Percentiles rank a stretch among this genome's conserved stretches.
phyloP scores from a whole-genome alignment of 2,113 vertebrate species.

The Hydrolagus affinis region DNA sequence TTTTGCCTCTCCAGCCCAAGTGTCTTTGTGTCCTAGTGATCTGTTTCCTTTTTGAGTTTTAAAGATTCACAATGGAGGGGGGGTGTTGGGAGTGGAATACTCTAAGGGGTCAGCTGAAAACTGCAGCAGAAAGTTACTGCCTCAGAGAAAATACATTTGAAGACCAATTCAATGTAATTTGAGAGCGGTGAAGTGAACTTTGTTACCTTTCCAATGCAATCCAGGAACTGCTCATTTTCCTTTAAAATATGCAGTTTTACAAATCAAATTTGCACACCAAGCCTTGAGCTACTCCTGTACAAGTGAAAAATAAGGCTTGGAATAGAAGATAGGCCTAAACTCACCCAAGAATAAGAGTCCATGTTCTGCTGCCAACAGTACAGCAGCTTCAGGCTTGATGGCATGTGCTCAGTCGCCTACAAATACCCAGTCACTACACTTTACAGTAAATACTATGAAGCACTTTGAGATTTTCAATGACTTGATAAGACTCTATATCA shows the following conservation, averaged over 20 bases:
- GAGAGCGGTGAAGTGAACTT: neutral
- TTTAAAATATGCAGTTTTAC: neutral
- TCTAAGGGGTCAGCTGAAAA: too few species aligned
- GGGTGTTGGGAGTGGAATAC: too few species aligned
- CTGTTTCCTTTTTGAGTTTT: neutral
- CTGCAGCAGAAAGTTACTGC: neutral
- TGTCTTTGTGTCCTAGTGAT: neutral
- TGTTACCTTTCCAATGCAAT: neutral
- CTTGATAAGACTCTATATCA: too few species aligned
- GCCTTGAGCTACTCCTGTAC: neutral
- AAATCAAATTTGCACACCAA: too few species aligned
- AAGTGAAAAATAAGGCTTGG: neutral
- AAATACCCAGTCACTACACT: too few species aligned
- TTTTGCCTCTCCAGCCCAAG: too few species aligned
- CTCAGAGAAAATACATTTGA: neutral
- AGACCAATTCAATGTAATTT: neutral
- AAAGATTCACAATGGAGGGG: too few species aligned
- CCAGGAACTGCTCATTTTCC: neutral
- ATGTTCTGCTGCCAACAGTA: neutral
- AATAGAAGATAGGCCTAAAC: neutral
- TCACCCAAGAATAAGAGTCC: too few species aligned
- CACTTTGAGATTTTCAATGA: too few species aligned
- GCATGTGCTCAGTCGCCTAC: neutral
- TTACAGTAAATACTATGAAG: too few species aligned
- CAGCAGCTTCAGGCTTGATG: neutral